A percentile compares a stretch with the other conserved stretches of the same genome.
These are phyloP conservation scores for Sandelia bainsii DNA, from an alignment of 2,797 vertebrate species.

Conservation along the genomic window DNA sequence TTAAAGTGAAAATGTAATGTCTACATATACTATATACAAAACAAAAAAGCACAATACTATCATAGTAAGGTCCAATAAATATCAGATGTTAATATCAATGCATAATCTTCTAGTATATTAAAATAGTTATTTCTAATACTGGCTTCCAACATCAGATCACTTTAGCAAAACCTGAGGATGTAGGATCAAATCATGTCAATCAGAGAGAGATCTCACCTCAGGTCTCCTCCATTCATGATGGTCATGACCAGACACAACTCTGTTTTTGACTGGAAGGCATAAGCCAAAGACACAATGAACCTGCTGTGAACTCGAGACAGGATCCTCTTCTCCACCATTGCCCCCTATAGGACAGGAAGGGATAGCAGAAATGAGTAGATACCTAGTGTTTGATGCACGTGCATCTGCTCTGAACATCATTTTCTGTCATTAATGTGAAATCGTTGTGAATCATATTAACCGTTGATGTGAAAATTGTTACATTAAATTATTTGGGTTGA, in stretches of 20 bases:
- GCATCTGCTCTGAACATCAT: no score
- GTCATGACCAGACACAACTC: constrained; percentile 93
- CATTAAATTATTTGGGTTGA: no score
- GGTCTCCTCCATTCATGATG: constrained; percentile 93
- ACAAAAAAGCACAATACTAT: no score
- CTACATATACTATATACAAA: no score
- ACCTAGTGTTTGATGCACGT: not conserved
- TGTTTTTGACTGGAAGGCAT: constrained; percentile 88
- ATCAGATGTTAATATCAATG: not conserved
- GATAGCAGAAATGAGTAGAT: not conserved
- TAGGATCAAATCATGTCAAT: not conserved
- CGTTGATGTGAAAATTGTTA: no score
- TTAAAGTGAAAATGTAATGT: no score
- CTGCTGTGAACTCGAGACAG: constrained; percentile 89
- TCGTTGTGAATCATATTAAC: no score
- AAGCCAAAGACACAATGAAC: constrained; percentile 90
- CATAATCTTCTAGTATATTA: not conserved
- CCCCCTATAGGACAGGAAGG: constrained; percentile 76
- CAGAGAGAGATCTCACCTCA: constrained; percentile 83
- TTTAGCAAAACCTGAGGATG: not conserved
- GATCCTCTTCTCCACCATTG: constrained; percentile 90
- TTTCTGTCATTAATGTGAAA: no score
- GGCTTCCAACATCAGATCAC: not conserved
- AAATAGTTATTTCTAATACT: not conserved
- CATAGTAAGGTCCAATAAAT: not conserved